phyloP scores from a whole-genome alignment of 1,140 invertebrate species.

The Pseudomyrmex gracilis region DNA sequence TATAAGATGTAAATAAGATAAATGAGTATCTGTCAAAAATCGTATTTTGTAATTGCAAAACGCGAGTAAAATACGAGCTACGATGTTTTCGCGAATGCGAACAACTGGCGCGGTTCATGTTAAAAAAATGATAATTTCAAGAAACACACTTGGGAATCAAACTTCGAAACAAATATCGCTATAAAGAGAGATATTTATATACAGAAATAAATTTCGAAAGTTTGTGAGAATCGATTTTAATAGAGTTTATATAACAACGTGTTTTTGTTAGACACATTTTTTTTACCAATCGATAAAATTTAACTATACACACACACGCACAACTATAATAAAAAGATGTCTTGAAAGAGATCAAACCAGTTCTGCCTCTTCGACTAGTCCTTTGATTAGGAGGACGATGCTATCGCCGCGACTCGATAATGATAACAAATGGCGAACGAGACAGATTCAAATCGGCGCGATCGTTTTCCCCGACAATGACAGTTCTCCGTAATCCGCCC shows the following conservation, averaged over 20 bases:
- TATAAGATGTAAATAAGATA: too few species aligned
- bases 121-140: conserved; percentile 10
- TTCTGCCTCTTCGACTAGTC: conserved; percentile 5
- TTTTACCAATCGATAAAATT: background rate
- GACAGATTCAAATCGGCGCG: conserved; percentile 40
- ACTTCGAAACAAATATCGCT: background rate
- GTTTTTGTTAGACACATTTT: conserved; percentile 4
- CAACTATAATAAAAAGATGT: background rate
- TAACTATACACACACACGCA: background rate
- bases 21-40: conserved; percentile 18
- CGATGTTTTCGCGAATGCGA: conserved; percentile 20
- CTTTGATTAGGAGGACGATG: conserved; percentile 9
- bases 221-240: background rate
- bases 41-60: conserved; percentile 45
- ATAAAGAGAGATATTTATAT: background rate
- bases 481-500: conserved; percentile 31
- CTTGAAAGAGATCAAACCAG: conserved; percentile 32
- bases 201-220: background rate
- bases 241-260: background rate
- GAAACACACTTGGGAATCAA: background rate
- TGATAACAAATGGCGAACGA: conserved; percentile 36
- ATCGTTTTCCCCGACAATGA: conserved; percentile 50
- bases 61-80: conserved; percentile 31
- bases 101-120: too few species aligned
- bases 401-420: conserved; percentile 28